These are phyloP conservation scores for Rousettus leschenaultii DNA, from an alignment of 2,113 vertebrate genomes.

Conservation along the genomic window DNA sequence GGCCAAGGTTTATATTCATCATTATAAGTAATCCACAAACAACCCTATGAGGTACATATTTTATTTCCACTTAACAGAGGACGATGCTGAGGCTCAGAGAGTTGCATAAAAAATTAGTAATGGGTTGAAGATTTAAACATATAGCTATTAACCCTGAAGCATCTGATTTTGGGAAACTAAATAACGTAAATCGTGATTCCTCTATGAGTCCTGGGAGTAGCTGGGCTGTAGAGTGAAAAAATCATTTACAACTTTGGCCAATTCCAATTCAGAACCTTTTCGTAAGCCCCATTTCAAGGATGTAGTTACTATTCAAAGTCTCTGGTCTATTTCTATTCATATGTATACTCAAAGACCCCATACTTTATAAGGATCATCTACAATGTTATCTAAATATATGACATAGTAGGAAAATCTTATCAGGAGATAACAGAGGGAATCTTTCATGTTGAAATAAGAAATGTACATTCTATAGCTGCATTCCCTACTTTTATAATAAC, in stretches of 20 bases:
- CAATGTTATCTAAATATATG: background rate
- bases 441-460: background rate
- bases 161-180: background rate
- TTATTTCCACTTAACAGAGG: background rate
- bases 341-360: background rate
- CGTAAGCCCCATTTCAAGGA: background rate
- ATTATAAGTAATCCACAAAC: background rate
- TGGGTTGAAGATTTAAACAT: background rate
- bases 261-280: background rate
- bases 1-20: background rate
- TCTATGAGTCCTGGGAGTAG: background rate
- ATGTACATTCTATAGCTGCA: background rate
- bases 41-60: background rate
- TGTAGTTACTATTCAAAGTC: background rate
- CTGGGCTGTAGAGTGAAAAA: background rate
- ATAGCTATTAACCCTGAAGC: background rate
- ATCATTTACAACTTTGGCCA: background rate
- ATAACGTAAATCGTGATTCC: background rate
- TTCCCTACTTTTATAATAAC: background rate
- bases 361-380: background rate
- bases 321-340: background rate
- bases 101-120: background rate
- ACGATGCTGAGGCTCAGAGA: background rate
- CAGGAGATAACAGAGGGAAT: background rate
- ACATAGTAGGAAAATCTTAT: background rate